These are phyloP conservation scores for Lacanobia wlatinum DNA, from an alignment of 2,888 invertebrate species.

Conservation along the genomic window DNA sequence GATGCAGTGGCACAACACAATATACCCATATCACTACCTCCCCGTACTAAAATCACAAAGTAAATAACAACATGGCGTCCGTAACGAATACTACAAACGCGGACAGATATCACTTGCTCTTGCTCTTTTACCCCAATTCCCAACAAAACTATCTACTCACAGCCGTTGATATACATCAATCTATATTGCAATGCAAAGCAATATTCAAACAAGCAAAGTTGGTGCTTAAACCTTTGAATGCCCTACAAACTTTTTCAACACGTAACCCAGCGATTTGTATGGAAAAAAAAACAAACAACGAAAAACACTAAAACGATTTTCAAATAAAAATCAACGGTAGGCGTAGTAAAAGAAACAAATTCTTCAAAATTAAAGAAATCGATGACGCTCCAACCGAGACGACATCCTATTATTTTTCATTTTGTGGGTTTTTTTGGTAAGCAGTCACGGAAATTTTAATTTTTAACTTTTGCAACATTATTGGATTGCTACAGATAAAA, in stretches of 20 bases:
- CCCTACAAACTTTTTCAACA: constrained; percentile 60
- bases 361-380: constrained; percentile 82
- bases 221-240: constrained; percentile 54
- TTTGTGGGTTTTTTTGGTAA: constrained; percentile 49
- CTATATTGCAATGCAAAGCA: constrained; percentile 41
- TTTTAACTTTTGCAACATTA: constrained; percentile 35
- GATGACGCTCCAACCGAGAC: constrained; percentile 78
- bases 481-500: constrained; percentile 23
- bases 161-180: constrained; percentile 60
- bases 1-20: constrained; percentile 80
- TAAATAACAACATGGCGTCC: constrained; percentile 90
- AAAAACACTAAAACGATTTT: constrained; percentile 65
- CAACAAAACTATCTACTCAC: constrained; percentile 61
- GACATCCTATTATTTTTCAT: constrained; percentile 74
- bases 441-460: constrained; percentile 27
- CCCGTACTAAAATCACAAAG: constrained; percentile 81
- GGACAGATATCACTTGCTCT: constrained; percentile 57
- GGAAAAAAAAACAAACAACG: constrained; percentile 55
- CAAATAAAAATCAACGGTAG: constrained; percentile 61
- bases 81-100: constrained; percentile 67
- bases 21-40: constrained; percentile 82
- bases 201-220: constrained; percentile 39
- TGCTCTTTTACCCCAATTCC: constrained; percentile 22
- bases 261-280: constrained; percentile 48
- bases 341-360: constrained; percentile 76